phyloP scores from a whole-genome alignment of 2,888 invertebrate species.

The Frankliniella intonsa region DNA sequence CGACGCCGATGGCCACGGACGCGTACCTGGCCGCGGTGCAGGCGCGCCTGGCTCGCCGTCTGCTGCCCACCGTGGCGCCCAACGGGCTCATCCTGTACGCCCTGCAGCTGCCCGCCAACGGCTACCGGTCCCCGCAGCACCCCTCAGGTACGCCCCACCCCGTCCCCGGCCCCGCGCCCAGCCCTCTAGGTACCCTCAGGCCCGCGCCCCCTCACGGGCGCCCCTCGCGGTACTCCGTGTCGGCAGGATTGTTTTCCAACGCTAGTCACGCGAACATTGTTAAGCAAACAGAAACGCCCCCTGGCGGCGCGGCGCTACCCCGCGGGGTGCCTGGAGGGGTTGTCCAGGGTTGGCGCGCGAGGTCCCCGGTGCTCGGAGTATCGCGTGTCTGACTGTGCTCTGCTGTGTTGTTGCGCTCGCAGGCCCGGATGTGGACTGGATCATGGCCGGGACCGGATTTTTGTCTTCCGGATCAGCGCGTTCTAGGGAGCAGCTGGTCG shows the following conservation, averaged over 20 bases:
- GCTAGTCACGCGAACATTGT: too few species aligned
- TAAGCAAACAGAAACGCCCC: too few species aligned
- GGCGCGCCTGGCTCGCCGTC: conserved; percentile 66
- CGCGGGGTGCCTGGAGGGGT: too few species aligned
- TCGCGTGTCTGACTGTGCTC: not conserved
- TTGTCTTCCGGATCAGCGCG: conserved; percentile 52
- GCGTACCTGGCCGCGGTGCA: conserved; percentile 55
- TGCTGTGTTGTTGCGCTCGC: conserved; percentile 29
- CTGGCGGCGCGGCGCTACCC: too few species aligned
- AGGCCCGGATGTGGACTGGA: conserved; percentile 74
- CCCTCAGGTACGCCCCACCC: not conserved
- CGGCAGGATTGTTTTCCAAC: too few species aligned
- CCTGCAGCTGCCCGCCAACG: conserved; percentile 52
- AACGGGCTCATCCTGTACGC: conserved; percentile 74
- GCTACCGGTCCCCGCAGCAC: conserved; percentile 14
- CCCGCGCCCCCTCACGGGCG: too few species aligned
- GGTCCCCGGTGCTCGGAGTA: not conserved
- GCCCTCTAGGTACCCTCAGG: too few species aligned
- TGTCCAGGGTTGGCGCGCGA: too few species aligned
- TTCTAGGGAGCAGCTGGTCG: conserved; percentile 39
- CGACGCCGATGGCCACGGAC: not conserved
- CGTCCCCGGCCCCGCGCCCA: too few species aligned
- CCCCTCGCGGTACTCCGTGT: too few species aligned
- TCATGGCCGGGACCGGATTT: conserved; percentile 59
- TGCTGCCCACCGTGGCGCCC: conserved; percentile 63